Conservation (phyloP, 64 coral and sea anemone genomes). For the Anthopleura sola region DNA sequence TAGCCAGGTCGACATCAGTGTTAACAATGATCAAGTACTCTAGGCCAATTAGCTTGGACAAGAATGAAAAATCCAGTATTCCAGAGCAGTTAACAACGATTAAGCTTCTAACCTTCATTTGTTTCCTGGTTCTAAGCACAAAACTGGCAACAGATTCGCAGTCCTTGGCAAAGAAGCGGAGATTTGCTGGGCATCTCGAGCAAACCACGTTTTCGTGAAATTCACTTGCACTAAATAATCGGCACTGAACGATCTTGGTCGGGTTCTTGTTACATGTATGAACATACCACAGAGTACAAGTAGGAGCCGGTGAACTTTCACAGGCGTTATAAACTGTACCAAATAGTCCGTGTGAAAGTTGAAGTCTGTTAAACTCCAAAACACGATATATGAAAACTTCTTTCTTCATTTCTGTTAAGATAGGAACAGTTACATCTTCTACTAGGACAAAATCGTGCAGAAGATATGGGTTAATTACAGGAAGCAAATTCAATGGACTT, state of each 20-base stretch:
- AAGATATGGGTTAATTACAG: no score
- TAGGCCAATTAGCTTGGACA: not conserved
- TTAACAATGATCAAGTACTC: constrained; percentile 13
- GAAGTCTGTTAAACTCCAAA: not conserved
- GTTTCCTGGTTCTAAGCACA: no score
- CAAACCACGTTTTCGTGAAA: not conserved
- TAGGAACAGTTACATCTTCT: not conserved
- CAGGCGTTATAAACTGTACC: not conserved
- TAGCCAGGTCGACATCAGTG: not conserved
- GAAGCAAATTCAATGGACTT: not conserved
- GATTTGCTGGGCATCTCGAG: not conserved
- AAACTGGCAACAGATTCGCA: no score
- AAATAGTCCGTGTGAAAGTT: not conserved
- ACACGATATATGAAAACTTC: not conserved
- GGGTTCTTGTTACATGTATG: not conserved
- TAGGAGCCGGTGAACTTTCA: not conserved
- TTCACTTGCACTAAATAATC: not conserved
- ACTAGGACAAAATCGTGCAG: no score
- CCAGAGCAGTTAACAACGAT: no score
- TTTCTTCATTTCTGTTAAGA: not conserved
- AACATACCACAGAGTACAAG: not conserved
- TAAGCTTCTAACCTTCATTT: no score
- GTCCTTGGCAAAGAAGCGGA: not conserved
- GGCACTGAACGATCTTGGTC: not conserved
- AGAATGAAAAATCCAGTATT: constrained; percentile 15